phyloP scores from a whole-genome alignment of 64 coral and sea anemone genomes.

The Anthopleura sola region DNA sequence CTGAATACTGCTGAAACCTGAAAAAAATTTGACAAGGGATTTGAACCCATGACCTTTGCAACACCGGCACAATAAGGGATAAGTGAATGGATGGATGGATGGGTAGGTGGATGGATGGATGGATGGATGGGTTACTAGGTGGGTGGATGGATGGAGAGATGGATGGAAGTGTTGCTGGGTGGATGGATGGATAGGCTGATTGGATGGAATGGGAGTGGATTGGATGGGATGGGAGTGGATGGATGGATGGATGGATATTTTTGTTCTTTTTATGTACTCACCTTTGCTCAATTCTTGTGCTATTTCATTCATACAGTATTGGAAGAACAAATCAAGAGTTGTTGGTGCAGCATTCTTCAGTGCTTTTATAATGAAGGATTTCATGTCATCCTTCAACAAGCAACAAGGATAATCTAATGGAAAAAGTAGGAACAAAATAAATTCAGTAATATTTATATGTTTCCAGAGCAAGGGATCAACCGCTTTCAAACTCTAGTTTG shows the following conservation, averaged over 20 bases:
- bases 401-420: conserved; percentile 64
- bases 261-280: neutral
- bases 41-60: too few species aligned
- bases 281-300: conserved; percentile 56
- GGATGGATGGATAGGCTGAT: too few species aligned
- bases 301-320: conserved; percentile 65
- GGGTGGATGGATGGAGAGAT: neutral
- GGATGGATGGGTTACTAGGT: neutral
- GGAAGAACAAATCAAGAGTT: conserved; percentile 65
- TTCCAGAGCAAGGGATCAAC: neutral
- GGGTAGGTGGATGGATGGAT: neutral
- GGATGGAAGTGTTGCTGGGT: too few species aligned
- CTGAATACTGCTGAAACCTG: too few species aligned
- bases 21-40: too few species aligned
- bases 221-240: neutral
- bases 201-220: neutral
- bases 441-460: neutral
- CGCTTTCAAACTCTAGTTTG: too few species aligned
- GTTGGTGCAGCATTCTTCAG: conserved; percentile 46
- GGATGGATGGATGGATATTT: neutral
- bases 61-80: too few species aligned
- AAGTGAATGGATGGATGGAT: neutral
- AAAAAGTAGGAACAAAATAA: neutral
- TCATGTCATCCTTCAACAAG: conserved; percentile 41
- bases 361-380: conserved; percentile 45